Conservation (phyloP, 2,797 vertebrate species). For the Urosaurus nigricauda region DNA sequence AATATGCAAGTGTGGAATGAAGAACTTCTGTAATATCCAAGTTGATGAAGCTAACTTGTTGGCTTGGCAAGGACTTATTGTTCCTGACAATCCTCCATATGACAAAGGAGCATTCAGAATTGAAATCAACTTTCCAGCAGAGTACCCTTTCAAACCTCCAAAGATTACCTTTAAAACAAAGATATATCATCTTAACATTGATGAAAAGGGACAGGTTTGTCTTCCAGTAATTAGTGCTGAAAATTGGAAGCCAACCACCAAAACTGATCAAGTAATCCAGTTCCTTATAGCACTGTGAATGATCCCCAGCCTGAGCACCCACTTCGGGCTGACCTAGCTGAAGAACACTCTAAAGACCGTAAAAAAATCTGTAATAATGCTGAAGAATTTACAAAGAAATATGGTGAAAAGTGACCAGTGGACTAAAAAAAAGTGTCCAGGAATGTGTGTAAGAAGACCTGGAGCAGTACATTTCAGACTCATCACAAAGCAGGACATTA, state of each 20-base stretch:
- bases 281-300: conserved; percentile 98
- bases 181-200: conserved; percentile 99
- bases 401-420: conserved; percentile 97
- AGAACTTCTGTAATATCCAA: conserved; percentile 99
- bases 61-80: conserved; percentile 99
- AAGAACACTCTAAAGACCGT: conserved; percentile 99
- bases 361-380: conserved; percentile 99
- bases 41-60: conserved; percentile 99
- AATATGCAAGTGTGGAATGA: conserved; percentile 98
- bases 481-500: conserved; percentile 86
- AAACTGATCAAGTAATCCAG: conserved; percentile 99
- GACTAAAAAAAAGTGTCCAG: conserved; percentile 87
- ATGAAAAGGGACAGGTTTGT: conserved; percentile 99
- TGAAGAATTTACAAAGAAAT: conserved; percentile 99
- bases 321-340: conserved; percentile 97
- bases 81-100: conserved; percentile 98
- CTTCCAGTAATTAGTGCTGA: conserved; percentile 99
- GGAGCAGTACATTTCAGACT: conserved; percentile 84
- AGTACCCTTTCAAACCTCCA: conserved; percentile 99
- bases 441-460: conserved; percentile 81
- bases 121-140: conserved; percentile 98
- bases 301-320: conserved; percentile 98
- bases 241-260: conserved; percentile 99
- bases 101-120: conserved; percentile 99
- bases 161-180: conserved; percentile 99